Conservation (phyloP, 2,113 vertebrate genomes). For the Myiozetetes cayanensis region DNA sequence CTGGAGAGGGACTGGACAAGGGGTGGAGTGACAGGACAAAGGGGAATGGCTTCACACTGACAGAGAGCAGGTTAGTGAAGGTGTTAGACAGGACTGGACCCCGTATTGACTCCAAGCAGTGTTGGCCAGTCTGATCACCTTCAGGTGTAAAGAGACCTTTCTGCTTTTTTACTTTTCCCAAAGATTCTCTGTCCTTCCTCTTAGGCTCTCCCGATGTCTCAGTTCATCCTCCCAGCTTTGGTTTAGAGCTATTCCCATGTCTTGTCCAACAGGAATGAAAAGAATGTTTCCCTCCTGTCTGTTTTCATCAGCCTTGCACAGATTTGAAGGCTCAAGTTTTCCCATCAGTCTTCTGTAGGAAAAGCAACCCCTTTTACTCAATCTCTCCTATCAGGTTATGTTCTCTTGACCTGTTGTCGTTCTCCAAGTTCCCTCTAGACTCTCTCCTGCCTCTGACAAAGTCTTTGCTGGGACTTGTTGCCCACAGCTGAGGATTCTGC, state of each 20-base stretch:
- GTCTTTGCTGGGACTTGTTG: background rate
- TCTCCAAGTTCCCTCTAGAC: background rate
- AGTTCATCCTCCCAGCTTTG: background rate
- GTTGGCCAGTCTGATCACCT: background rate
- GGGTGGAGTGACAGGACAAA: background rate
- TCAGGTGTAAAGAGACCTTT: background rate
- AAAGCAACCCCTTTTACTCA: background rate
- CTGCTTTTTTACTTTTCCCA: background rate
- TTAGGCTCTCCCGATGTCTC: background rate
- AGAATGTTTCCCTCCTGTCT: background rate
- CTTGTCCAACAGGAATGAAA: background rate
- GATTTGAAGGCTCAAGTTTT: background rate
- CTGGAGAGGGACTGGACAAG: background rate
- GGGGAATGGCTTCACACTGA: background rate
- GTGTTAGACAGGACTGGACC: background rate
- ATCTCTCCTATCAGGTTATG: background rate
- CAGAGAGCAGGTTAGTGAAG: background rate
- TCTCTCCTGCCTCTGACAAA: background rate
- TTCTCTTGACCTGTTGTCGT: slow-evolving; percentile 1
- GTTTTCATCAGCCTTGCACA: background rate
- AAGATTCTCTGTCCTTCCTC: background rate
- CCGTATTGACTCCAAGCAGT: background rate
- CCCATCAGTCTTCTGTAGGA: background rate
- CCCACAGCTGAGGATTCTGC: background rate
- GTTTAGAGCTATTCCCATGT: background rate